Percentiles rank a stretch among this genome's conserved stretches.
phyloP scores from a whole-genome alignment of 2,797 vertebrate species.

The Poeciliopsis gracilis region DNA sequence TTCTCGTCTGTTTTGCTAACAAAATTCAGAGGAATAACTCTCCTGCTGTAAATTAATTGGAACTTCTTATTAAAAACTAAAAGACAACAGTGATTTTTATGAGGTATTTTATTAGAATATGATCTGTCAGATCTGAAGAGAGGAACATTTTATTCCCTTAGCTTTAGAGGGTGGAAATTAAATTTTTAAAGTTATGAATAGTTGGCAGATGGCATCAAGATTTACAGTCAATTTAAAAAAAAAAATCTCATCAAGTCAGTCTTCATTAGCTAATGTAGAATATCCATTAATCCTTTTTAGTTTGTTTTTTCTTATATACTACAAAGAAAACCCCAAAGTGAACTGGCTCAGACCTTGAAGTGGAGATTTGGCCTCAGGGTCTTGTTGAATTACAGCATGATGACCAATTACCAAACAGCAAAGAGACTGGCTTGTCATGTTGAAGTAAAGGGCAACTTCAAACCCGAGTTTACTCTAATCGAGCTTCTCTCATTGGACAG shows the following conservation, averaged over 20 bases:
- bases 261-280: slow-evolving; percentile 52
- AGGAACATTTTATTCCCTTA: not conserved
- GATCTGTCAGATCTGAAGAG: not conserved
- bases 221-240: slow-evolving; percentile 32
- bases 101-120: not conserved
- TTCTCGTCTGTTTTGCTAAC: not conserved
- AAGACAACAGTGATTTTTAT: not conserved
- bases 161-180: not conserved
- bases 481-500: slow-evolving; percentile 13
- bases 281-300: slow-evolving; percentile 12
- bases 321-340: slow-evolving; percentile 20
- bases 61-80: not conserved
- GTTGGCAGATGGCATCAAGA: not conserved
- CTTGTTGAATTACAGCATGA: slow-evolving; percentile 18
- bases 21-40: not conserved
- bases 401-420: slow-evolving; percentile 50
- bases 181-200: not conserved
- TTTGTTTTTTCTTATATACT: slow-evolving; percentile 28
- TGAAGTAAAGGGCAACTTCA: slow-evolving; percentile 35
- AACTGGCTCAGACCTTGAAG: not conserved
- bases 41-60: not conserved
- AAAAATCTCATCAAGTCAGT: slow-evolving; percentile 48
- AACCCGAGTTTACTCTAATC: slow-evolving; percentile 38
- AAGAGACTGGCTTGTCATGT: slow-evolving; percentile 33
- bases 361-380: slow-evolving; percentile 21